A percentile compares a stretch with the other conserved stretches of the same genome.
Evolutionary conservation across 2,797 vertebrate species (phyloP).

Genomic region (Gadopsis marmoratus): DNA sequence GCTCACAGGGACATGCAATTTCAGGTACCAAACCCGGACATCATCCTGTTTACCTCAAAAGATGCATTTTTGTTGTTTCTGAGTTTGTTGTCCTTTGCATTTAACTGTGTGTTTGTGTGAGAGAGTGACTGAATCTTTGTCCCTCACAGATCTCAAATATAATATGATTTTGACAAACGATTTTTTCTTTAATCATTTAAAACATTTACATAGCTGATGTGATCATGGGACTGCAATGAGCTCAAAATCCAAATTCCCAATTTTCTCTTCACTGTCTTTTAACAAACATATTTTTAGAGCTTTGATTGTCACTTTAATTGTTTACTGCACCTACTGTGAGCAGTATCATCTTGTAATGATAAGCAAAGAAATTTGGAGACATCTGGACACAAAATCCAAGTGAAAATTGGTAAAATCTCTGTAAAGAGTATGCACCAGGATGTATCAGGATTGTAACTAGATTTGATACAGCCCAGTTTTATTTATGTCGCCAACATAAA

Average conservation of each 20-base stretch:
- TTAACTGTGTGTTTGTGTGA: background rate
- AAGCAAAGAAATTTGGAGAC: background rate
- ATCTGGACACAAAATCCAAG: background rate
- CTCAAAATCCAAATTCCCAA: too few species aligned
- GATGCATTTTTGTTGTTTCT: background rate
- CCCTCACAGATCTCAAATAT: background rate
- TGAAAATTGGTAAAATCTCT: background rate
- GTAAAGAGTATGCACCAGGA: background rate
- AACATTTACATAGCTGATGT: background rate
- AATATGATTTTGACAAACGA: background rate
- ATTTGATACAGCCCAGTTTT: background rate
- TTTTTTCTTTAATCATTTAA: background rate
- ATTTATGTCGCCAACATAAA: background rate
- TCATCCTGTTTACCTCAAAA: background rate
- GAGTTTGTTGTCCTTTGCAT: background rate
- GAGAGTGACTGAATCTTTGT: background rate
- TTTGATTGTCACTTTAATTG: background rate
- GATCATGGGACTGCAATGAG: background rate
- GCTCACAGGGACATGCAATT: conserved; percentile 11
- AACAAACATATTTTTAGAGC: background rate
- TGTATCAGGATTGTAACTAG: background rate
- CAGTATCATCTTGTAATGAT: background rate
- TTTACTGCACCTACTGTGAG: background rate
- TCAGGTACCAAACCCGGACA: conserved; percentile 11
- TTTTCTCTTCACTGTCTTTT: background rate